phyloP scores from a whole-genome alignment of 2,113 vertebrate genomes.

The Calonectris borealis region DNA sequence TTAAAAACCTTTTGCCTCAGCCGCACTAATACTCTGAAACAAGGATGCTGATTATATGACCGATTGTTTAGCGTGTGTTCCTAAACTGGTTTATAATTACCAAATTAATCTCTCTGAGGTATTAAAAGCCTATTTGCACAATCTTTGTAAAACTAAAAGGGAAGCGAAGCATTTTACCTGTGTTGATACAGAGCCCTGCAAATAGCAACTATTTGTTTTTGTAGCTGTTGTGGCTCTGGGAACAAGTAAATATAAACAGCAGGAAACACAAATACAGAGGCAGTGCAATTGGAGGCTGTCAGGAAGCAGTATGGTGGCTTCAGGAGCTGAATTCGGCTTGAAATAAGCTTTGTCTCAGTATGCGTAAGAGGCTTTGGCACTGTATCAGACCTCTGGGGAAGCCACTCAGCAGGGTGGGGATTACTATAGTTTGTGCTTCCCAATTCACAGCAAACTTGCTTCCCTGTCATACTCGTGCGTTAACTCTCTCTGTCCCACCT shows the following conservation, averaged over 20 bases:
- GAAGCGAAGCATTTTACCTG: slow-evolving; percentile 61
- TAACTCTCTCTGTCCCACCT: slow-evolving; percentile 70
- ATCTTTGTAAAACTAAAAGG: slow-evolving; percentile 46
- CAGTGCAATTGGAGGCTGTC: slow-evolving; percentile 72
- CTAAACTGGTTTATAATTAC: slow-evolving; percentile 77
- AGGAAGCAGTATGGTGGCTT: slow-evolving; percentile 75
- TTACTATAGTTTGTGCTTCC: slow-evolving; percentile 78
- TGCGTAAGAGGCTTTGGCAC: slow-evolving; percentile 78
- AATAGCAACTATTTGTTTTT: slow-evolving; percentile 79
- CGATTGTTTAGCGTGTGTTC: slow-evolving; percentile 74
- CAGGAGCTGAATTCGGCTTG: slow-evolving; percentile 72
- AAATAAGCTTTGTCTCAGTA: slow-evolving; percentile 83
- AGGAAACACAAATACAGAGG: slow-evolving; percentile 77
- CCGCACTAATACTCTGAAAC: slow-evolving; percentile 54
- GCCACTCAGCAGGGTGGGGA: slow-evolving; percentile 78
- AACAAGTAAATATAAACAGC: slow-evolving; percentile 83
- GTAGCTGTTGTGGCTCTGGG: slow-evolving; percentile 74
- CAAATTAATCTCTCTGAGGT: slow-evolving; percentile 77
- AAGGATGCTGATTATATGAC: slow-evolving; percentile 69
- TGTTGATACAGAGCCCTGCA: slow-evolving; percentile 59
- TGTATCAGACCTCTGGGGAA: slow-evolving; percentile 82
- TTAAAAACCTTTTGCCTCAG: slow-evolving; percentile 60
- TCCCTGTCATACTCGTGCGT: slow-evolving; percentile 60
- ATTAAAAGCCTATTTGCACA: slow-evolving; percentile 78
- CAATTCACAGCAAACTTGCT: slow-evolving; percentile 76